phyloP scores from a whole-genome alignment of 2,113 vertebrate species.

The Peromyscus californicus region DNA sequence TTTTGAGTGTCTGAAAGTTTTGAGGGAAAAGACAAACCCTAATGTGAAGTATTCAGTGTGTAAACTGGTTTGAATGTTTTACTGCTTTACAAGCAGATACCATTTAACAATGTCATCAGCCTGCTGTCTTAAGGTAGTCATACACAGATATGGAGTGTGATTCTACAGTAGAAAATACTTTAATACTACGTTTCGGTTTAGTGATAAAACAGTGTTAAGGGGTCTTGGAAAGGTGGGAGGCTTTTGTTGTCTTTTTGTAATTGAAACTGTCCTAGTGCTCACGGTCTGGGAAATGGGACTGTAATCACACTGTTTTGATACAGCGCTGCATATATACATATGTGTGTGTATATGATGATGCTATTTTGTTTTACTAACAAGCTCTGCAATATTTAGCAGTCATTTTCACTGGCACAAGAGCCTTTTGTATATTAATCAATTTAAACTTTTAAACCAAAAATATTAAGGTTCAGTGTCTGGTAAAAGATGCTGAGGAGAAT shows the following conservation, averaged over 20 bases:
- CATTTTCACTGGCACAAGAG: constrained; percentile 75
- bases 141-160: constrained; percentile 64
- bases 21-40: constrained; percentile 80
- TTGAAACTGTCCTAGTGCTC: constrained; percentile 56
- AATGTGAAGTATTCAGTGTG: constrained; percentile 72
- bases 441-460: constrained; percentile 80
- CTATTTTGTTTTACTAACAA: constrained; percentile 60
- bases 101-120: constrained; percentile 77
- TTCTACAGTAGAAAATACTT: constrained; percentile 77
- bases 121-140: constrained; percentile 80
- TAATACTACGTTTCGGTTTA: constrained; percentile 76
- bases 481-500: constrained; percentile 73
- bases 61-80: constrained; percentile 75
- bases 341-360: background rate
- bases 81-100: constrained; percentile 52
- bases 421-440: constrained; percentile 70
- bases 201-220: constrained; percentile 82
- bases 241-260: constrained; percentile 4
- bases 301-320: constrained; percentile 59
- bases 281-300: constrained; percentile 43
- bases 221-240: constrained; percentile 58
- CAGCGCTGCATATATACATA: background rate
- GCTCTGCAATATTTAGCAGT: constrained; percentile 73
- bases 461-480: constrained; percentile 59
- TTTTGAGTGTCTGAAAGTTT: constrained; percentile 66